phyloP scores from a whole-genome alignment of 2,113 vertebrate species.

The Pleuronectes platessa region DNA sequence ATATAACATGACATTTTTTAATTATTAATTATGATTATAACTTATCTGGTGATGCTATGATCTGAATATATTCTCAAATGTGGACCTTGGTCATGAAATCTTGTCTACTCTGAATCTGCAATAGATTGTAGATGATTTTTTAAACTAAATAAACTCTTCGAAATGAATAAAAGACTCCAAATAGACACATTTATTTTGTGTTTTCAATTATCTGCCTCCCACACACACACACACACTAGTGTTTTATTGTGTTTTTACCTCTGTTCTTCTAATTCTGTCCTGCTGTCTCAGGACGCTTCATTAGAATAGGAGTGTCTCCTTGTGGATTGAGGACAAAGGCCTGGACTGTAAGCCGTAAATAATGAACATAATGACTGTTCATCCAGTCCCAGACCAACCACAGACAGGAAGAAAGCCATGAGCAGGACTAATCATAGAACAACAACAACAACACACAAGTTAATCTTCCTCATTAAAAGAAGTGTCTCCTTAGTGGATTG shows the following conservation, averaged over 20 bases:
- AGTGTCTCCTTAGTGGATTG: background rate
- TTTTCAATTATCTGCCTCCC: background rate
- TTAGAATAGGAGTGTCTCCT: constrained; percentile 1
- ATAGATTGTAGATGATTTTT: background rate
- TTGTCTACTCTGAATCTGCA: background rate
- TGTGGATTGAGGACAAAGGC: constrained; percentile 4
- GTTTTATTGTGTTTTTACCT: background rate
- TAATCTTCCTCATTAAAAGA: constrained; percentile 1
- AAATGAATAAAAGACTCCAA: background rate
- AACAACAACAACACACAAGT: constrained; percentile 2
- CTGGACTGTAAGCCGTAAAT: constrained; percentile 24
- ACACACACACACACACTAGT: background rate
- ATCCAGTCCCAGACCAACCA: constrained; percentile 16
- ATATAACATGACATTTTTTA: no score
- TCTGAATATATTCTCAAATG: background rate
- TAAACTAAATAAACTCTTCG: background rate
- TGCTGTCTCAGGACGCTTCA: background rate
- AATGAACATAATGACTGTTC: constrained; percentile 39
- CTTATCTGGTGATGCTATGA: background rate
- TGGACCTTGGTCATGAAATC: background rate
- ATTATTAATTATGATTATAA: no score
- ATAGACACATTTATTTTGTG: background rate
- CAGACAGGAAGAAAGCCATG: constrained; percentile 5
- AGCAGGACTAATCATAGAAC: constrained; percentile 24
- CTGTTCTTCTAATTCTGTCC: background rate